Conservation (phyloP, 2,113 vertebrate genomes). For the Spilogale gracilis region DNA sequence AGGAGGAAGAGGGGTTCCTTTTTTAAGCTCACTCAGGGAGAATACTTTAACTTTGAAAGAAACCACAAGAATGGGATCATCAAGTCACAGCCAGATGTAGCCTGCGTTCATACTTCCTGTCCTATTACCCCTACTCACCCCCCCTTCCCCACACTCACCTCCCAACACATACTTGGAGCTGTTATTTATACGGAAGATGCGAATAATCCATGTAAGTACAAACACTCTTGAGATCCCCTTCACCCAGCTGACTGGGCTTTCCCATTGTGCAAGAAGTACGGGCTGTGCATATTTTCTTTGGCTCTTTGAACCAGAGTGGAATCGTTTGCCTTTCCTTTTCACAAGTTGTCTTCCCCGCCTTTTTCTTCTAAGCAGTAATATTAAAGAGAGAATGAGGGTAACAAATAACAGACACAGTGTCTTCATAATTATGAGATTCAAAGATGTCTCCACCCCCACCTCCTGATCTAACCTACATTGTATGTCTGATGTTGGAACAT, state of each 20-base stretch:
- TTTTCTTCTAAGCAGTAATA: not conserved
- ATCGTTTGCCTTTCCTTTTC: slow-evolving; percentile 25
- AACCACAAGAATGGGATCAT: slow-evolving; percentile 93
- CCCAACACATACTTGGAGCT: slow-evolving; percentile 5
- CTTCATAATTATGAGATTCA: not conserved
- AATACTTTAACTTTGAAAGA: slow-evolving; percentile 90
- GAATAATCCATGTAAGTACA: slow-evolving; percentile 63
- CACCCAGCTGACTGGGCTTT: slow-evolving; percentile 8
- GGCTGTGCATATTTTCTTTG: not conserved
- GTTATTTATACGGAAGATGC: slow-evolving; percentile 32
- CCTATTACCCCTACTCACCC: not conserved
- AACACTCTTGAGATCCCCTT: slow-evolving; percentile 57
- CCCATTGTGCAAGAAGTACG: not conserved
- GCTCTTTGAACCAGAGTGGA: not conserved
- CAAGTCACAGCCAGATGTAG: slow-evolving; percentile 89
- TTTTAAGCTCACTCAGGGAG: slow-evolving; percentile 78
- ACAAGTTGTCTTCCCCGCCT: not conserved
- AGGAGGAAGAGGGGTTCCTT: slow-evolving; percentile 5
- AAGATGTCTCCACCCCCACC: not conserved
- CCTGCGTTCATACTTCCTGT: slow-evolving; percentile 81
- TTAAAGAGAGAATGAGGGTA: not conserved
- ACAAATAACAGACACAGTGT: not conserved
- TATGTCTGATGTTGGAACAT: slow-evolving; percentile 18
- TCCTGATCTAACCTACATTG: not conserved
- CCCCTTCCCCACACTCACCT: not conserved